Percentiles rank a stretch among this genome's conserved stretches.
phyloP scores from a whole-genome alignment of 2,113 vertebrate species.

The Phylloscopus whistleri region DNA sequence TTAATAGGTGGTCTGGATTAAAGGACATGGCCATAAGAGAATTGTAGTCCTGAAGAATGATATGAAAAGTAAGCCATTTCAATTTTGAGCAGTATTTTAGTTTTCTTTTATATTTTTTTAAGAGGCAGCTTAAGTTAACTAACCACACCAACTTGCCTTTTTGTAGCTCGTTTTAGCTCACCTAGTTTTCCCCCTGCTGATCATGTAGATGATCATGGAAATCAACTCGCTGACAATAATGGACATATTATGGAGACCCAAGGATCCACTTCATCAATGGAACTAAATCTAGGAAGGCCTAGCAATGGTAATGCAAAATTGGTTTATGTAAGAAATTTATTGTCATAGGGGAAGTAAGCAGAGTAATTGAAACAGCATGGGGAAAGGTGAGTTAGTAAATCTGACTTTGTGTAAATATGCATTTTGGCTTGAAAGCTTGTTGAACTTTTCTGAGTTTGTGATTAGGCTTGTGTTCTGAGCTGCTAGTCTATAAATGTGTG shows the following conservation, averaged over 20 bases:
- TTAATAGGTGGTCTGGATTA: slow-evolving; percentile 95
- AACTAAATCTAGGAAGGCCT: slow-evolving; percentile 25
- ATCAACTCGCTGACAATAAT: slow-evolving; percentile 8
- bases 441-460: not conserved
- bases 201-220: slow-evolving; percentile 49
- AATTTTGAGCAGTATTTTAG: not conserved
- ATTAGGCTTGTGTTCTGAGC: not conserved
- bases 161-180: slow-evolving; percentile 71
- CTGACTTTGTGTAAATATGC: not conserved
- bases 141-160: not conserved
- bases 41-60: slow-evolving; percentile 98
- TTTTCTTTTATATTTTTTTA: not conserved
- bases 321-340: not conserved
- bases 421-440: not conserved
- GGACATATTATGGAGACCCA: slow-evolving; percentile 24
- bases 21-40: slow-evolving; percentile 97
- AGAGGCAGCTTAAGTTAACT: not conserved
- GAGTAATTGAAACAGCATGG: not conserved
- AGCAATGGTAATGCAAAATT: slow-evolving; percentile 28
- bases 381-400: not conserved
- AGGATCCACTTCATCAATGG: slow-evolving; percentile 12
- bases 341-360: not conserved
- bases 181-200: slow-evolving; percentile 59
- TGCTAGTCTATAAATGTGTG: not conserved
- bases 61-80: slow-evolving; percentile 88